phyloP scores from a whole-genome alignment of 1,140 invertebrate species.

The Megalopta genalis region DNA sequence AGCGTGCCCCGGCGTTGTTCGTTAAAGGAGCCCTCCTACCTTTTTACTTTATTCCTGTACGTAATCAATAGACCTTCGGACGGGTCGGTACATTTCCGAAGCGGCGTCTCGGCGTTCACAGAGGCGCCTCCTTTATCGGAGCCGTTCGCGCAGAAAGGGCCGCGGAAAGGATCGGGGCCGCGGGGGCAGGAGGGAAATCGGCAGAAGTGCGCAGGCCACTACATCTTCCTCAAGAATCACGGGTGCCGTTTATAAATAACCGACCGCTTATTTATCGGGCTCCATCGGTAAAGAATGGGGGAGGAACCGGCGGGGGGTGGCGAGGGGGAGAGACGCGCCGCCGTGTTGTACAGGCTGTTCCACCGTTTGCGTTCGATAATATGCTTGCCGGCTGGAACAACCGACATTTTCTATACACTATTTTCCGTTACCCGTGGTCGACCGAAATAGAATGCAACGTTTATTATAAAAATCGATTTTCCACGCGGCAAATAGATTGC shows the following conservation, averaged over 20 bases:
- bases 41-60: slow-evolving; percentile 59
- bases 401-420: too few species aligned
- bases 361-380: too few species aligned
- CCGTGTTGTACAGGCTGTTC: too few species aligned
- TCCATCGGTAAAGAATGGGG: slow-evolving; percentile 6
- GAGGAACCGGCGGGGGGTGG: neutral
- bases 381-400: too few species aligned
- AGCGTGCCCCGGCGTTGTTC: neutral
- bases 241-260: slow-evolving; percentile 53
- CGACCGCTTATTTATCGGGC: slow-evolving; percentile 44
- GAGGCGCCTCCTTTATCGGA: slow-evolving; percentile 26
- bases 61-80: slow-evolving; percentile 63
- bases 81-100: slow-evolving; percentile 56
- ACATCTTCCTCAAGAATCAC: slow-evolving; percentile 37
- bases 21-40: slow-evolving; percentile 41
- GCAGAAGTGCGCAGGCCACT: slow-evolving; percentile 10
- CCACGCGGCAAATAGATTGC: too few species aligned
- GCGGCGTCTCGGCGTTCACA: slow-evolving; percentile 21
- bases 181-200: neutral
- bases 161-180: neutral
- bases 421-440: too few species aligned
- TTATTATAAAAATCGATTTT: too few species aligned
- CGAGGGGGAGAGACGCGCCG: too few species aligned
- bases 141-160: neutral
- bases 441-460: too few species aligned